Percentiles rank a stretch among this genome's conserved stretches.
These are phyloP conservation scores for Mythimna ferrago DNA, from an alignment of 2,888 invertebrate genomes.

Conservation along the genomic window DNA sequence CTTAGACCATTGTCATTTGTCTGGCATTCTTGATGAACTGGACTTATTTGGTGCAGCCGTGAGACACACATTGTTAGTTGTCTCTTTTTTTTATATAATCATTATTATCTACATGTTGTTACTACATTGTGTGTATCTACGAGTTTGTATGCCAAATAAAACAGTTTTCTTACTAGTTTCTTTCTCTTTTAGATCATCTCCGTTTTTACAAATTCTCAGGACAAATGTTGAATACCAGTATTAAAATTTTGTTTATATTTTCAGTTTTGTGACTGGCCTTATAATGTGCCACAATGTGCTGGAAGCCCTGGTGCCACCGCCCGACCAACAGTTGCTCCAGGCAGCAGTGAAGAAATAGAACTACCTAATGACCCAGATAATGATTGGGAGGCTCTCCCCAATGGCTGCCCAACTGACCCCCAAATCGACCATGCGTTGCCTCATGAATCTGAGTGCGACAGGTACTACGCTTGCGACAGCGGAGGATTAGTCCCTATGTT, in stretches of 20 bases:
- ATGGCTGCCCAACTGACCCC: constrained; percentile 69
- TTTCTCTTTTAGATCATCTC: too few relatives aligned
- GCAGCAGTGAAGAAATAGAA: constrained; percentile 22
- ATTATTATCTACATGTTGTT: too few relatives aligned
- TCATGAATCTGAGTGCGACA: constrained; percentile 66
- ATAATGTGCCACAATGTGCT: constrained; percentile 37
- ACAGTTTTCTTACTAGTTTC: too few relatives aligned
- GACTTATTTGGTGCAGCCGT: too few relatives aligned
- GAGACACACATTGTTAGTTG: too few relatives aligned
- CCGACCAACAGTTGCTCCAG: background rate
- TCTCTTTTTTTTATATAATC: too few relatives aligned
- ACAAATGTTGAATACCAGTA: too few relatives aligned
- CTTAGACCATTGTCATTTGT: background rate
- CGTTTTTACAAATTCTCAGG: too few relatives aligned
- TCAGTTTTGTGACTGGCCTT: constrained; percentile 67
- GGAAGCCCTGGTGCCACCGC: background rate
- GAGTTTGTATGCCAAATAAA: too few relatives aligned
- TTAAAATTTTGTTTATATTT: background rate
- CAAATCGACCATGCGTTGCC: constrained; percentile 62
- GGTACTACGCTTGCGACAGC: constrained; percentile 51
- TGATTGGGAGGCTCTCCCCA: constrained; percentile 48
- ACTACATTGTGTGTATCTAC: too few relatives aligned
- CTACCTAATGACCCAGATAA: background rate
- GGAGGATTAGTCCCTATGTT: constrained; percentile 56
- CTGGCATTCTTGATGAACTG: too few relatives aligned